Evolutionary conservation across 2,113 vertebrate species (phyloP).

Genomic region (Heterocephalus glaber): DNA sequence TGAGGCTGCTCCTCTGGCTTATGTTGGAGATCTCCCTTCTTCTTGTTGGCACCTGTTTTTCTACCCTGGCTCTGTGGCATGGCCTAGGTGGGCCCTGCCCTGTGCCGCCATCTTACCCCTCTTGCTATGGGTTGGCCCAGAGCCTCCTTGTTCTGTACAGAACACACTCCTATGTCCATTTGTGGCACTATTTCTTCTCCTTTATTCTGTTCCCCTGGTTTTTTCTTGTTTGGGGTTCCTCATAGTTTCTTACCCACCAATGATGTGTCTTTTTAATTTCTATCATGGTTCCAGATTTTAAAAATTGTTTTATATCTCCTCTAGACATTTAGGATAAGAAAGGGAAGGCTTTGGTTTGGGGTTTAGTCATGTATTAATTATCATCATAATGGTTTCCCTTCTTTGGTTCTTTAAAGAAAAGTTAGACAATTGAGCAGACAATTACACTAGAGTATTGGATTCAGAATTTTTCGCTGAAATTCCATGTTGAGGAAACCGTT

Average conservation of each 20-base stretch:
- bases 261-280: background rate
- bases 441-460: background rate
- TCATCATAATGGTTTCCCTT: background rate
- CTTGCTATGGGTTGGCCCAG: background rate
- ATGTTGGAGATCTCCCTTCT: background rate
- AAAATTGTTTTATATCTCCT: background rate
- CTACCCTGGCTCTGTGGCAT: background rate
- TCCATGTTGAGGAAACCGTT: slow-evolving; percentile 12
- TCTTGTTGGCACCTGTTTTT: background rate
- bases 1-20: background rate
- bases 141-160: background rate
- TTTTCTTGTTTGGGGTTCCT: background rate
- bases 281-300: background rate
- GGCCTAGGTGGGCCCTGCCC: background rate
- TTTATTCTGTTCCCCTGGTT: background rate
- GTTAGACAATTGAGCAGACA: background rate
- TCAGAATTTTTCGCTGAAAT: slow-evolving; percentile 29
- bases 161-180: rapidly evolving
- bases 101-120: background rate
- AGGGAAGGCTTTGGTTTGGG: background rate
- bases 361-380: background rate
- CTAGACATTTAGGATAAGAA: background rate
- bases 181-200: background rate
- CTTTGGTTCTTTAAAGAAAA: slow-evolving; percentile 18
- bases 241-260: background rate